Base-by-base conservation (phyloP, 2,888 invertebrate genomes). In the Pelosia muscerda region DNA sequence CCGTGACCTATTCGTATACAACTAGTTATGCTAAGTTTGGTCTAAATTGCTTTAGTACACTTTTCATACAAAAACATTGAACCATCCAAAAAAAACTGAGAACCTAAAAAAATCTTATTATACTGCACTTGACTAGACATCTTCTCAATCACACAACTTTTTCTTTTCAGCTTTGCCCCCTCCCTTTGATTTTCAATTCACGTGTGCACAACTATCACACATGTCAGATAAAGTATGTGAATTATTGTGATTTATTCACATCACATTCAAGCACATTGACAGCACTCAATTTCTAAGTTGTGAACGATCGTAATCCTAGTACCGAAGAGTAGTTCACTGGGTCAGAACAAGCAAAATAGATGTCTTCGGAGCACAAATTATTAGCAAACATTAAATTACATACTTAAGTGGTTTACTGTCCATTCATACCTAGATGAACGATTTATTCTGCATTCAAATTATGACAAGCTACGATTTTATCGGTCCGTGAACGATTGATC, bases 391-490 rank as follows among this genome's bases (percentile, higher is more conserved):
- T 64, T 73, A 74, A 77, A 76, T 77, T 56, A n/a, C n/a, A n/a
- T n/a, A n/a, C n/a, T n/a, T n/a, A n/a, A n/a, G n/a, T n/a, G n/a
- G n/a, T n/a, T n/a, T n/a, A n/a, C n/a, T n/a, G n/a, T n/a, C n/a
- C n/a, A 70, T 53, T 25, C 42, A 25, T 55, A 55, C 25, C 2
- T 15, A 19, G 66, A 64, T 54, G 64, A 61, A 15, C 65, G 63
- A 76, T 74, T 76, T 65, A 78, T 75, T 76, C 68, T 64, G 54
- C 65, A 71, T 31, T 22, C 42, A 62, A 71, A 75, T 77, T 72
- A 70, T 63, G 69, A 61, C 66, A 71, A 62, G 68, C 67, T 62
- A 55, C 63, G 68, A 69, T 71, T 69, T n/a, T 71, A 72, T 74
- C 68, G 63, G 62, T 54, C 22, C 19, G 34, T 31, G 31, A 19